Evolutionary conservation across 2,113 vertebrate species (phyloP), one percentile per base, ranked within the genome.

Genomic region (Nannospalax galili): DNA sequence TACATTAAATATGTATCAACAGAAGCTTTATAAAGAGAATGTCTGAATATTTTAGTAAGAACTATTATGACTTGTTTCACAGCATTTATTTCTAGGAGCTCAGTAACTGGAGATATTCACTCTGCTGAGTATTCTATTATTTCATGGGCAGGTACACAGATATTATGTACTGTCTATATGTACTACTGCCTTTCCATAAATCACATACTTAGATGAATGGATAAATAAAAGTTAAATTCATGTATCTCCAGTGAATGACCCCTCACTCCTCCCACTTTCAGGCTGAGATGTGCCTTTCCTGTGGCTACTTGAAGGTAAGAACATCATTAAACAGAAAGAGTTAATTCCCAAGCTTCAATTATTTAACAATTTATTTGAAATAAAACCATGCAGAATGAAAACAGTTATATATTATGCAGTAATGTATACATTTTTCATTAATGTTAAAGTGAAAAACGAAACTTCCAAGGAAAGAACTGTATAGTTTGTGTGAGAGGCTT

Each of bases 391-490:
- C 3, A 45, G 28, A 96, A 92, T 91, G 22, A 84, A 92, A 94
- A 89, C 24, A 88, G 42, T 90, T 35, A 78, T 78, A 4, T 62
- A 82, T 84, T 72, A 72, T 40, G 22, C 22, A 87, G 7, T n/a
- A 86, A 91, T 65, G 15, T 60, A 48, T 64, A 90, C 79, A 69
- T 56, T 37, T 77, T 91, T 8, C 19, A 91, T 91, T 89, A 42
- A 20, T 84, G 86, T 93, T 94, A 88, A 74, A 72, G 35, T 90
- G 28, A 48, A 79, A 91, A 80, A 88, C 56, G 62, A 72, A 88
- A 77, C 22, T 60, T 85, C 28, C 10, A 69, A 87, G n/a, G 80
- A 85, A 45, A 91, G 16, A 75, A 82, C 42, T 56, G 1, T 19
- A 67, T 26, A 67, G 2, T 5, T 69, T 74, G 30, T 26, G 1